Conservation (phyloP, 1,140 invertebrate genomes). For the Phymastichus coffea region DNA sequence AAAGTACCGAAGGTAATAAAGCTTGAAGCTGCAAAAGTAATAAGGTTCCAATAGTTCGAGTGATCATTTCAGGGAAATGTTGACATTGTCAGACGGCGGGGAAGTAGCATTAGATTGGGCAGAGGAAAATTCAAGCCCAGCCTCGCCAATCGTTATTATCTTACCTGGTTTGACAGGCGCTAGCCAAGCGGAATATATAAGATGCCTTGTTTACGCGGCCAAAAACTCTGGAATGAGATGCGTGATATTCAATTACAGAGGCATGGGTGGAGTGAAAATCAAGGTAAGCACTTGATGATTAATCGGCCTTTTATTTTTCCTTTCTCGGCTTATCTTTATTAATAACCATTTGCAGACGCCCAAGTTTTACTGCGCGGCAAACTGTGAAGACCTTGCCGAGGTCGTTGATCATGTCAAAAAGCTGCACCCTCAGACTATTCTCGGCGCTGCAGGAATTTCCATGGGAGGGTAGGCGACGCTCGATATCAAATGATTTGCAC, state of each 20-base stretch:
- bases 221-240: constrained; percentile 63
- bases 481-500: not conserved
- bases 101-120: constrained; percentile 82
- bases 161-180: constrained; percentile 77
- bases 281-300: constrained; percentile 55
- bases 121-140: constrained; percentile 50
- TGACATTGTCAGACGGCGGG: constrained; percentile 75
- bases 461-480: constrained; percentile 64
- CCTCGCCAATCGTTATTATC: constrained; percentile 70
- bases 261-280: constrained; percentile 70
- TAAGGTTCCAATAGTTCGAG: not conserved
- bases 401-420: constrained; percentile 69
- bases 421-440: constrained; percentile 61
- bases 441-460: constrained; percentile 78
- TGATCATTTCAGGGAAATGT: constrained; percentile 64
- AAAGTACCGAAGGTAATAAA: constrained; percentile 62
- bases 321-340: too few relatives aligned
- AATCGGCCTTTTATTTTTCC: too few relatives aligned
- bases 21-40: too few relatives aligned
- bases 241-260: constrained; percentile 79
- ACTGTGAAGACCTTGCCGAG: constrained; percentile 74
- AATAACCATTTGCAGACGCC: constrained; percentile 68
- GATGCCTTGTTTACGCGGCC: constrained; percentile 69
- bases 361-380: constrained; percentile 77
- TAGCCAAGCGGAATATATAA: constrained; percentile 79